Percentiles rank a stretch among this genome's conserved stretches.
These are phyloP conservation scores for Epiblema foenella DNA, from an alignment of 2,888 invertebrate species.

Conservation along the genomic window DNA sequence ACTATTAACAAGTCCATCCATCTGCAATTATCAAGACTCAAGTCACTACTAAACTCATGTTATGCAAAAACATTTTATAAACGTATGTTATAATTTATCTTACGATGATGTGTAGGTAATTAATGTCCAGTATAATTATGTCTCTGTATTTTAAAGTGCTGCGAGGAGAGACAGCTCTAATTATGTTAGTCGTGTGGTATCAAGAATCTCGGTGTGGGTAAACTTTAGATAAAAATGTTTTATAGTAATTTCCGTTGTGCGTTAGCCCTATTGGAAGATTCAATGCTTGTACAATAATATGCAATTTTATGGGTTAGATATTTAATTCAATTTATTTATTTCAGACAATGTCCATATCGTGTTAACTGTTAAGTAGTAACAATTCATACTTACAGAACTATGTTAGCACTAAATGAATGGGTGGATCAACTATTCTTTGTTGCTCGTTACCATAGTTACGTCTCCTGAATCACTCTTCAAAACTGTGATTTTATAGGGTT, in stretches of 20 bases:
- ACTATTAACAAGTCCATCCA: slow-evolving; percentile 13
- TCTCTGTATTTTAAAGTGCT: not conserved
- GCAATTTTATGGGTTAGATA: not conserved
- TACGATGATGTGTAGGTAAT: slow-evolving; percentile 28
- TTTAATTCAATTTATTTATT: too few relatives aligned
- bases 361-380: too few relatives aligned
- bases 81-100: slow-evolving; percentile 39
- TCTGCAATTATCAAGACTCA: slow-evolving; percentile 30
- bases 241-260: slow-evolving; percentile 30
- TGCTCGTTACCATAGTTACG: too few relatives aligned
- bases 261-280: slow-evolving; percentile 11
- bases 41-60: slow-evolving; percentile 30
- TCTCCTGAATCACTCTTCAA: too few relatives aligned
- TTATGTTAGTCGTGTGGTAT: not conserved
- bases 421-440: too few relatives aligned
- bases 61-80: slow-evolving; percentile 36
- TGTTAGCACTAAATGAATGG: too few relatives aligned
- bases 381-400: too few relatives aligned
- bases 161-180: not conserved
- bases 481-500: too few relatives aligned
- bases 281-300: slow-evolving; percentile 26
- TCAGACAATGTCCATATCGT: too few relatives aligned
- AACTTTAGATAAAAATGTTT: slow-evolving; percentile 41
- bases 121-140: slow-evolving; percentile 14
- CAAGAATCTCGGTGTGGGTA: slow-evolving; percentile 32